Percentiles rank a stretch among this genome's conserved stretches.
Conservation (phyloP, 2,888 invertebrate genomes). For the Heliconius cydno region DNA sequence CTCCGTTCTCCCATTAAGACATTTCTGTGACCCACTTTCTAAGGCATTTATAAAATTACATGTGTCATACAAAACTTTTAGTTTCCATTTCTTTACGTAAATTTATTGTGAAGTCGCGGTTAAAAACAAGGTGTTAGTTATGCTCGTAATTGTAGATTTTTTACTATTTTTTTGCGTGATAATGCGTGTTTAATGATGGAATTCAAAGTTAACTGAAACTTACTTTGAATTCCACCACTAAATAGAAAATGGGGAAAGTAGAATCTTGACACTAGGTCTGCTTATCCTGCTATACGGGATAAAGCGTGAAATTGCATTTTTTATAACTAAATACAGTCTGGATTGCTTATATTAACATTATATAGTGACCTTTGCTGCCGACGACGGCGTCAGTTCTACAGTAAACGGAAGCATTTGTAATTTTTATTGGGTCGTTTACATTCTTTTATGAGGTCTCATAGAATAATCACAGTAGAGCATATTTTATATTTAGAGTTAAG, state of each 20-base stretch:
- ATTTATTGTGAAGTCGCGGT: no score
- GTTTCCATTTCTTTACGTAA: neutral
- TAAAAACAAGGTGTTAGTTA: no score
- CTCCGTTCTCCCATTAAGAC: no score
- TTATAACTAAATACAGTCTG: neutral
- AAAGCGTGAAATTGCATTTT: neutral
- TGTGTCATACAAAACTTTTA: no score
- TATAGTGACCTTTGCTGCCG: neutral
- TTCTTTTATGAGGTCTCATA: conserved; percentile 10
- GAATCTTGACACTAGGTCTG: neutral
- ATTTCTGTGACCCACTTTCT: no score
- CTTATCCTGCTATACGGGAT: fast-evolving
- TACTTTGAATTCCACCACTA: no score
- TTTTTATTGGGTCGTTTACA: neutral
- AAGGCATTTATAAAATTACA: no score
- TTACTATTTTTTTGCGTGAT: no score
- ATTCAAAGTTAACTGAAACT: no score
- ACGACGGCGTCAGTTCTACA: conserved; percentile 10
- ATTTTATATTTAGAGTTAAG: neutral
- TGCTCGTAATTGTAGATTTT: no score
- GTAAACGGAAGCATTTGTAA: conserved; percentile 14
- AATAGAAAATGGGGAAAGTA: no score
- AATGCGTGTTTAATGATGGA: no score
- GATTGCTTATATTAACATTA: neutral
- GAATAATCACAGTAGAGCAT: neutral